phyloP scores from a whole-genome alignment of 2,113 vertebrate species.

The Thinocorus orbignyianus region DNA sequence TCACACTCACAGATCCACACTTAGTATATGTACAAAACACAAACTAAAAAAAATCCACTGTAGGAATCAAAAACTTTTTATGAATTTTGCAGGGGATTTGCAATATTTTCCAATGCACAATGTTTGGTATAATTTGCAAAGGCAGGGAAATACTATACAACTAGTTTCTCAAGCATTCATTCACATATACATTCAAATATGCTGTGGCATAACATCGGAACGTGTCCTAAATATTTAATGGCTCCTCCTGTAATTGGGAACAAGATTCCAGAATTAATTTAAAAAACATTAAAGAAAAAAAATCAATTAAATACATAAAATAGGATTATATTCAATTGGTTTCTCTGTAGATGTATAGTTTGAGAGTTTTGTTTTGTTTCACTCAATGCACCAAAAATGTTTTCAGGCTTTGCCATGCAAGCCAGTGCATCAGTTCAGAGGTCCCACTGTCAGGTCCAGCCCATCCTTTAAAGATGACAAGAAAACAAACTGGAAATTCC shows the following conservation, averaged over 20 bases:
- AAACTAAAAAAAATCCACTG: background rate
- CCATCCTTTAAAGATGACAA: background rate
- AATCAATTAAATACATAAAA: fast-evolving
- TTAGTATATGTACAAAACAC: background rate
- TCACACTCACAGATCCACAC: background rate
- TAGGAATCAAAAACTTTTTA: background rate
- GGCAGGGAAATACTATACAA: background rate
- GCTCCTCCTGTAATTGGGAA: background rate
- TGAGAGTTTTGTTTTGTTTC: background rate
- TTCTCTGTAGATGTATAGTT: background rate
- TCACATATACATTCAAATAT: background rate
- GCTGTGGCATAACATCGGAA: background rate
- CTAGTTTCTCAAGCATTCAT: background rate
- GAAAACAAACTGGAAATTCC: background rate
- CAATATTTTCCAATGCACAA: background rate
- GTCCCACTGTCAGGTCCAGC: fast-evolving
- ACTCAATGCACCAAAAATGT: background rate
- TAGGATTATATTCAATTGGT: background rate
- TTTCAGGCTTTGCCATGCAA: background rate
- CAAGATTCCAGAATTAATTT: background rate
- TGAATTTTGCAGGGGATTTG: background rate
- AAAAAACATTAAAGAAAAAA: background rate
- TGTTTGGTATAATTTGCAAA: background rate
- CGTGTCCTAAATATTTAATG: background rate
- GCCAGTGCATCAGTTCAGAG: background rate